Base-by-base conservation (phyloP, 2,888 invertebrate genomes). In the Antitype chi region DNA sequence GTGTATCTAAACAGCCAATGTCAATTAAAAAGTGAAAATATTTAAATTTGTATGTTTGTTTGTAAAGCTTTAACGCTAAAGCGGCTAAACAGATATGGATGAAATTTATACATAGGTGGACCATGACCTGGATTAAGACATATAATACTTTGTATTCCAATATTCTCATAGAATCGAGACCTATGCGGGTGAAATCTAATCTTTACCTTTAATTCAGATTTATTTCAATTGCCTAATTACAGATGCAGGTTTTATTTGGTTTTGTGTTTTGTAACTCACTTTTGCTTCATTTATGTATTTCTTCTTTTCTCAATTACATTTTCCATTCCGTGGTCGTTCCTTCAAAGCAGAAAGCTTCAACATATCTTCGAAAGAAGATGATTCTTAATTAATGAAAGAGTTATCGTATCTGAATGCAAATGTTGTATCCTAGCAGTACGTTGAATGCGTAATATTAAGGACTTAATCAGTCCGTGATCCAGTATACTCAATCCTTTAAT, bases 401-500 rank as follows among this genome's bases (percentile, higher is more conserved):
- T 25, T n/a, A n/a, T n/a, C 20, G 1, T 13, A 23, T 28, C 6
- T 20, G 25, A 62, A n/a, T 52, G 28, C 32, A 23, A 25, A 15
- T 15, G 2, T 15, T 32, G 6, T 28, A 20, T 62, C 1, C 17
- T 15, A n/a, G 7, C 2, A 32, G 49, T 52, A 9, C 62, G 13
- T 32, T 74, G 8, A 57, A 81, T 49, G 55, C 0, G 15, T 32
- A 32, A n/a, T 43, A 52, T 52, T 25, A 25, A 20, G 8, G 28
- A 32, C 20, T 28, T 25, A 62, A 55, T 49, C n/a, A 63, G 23
- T 57, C 17, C 47, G 49, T 63, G 13, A 63, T 9, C 20, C n/a
- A 47, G 8, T 47, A 32, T 75, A 47, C 3, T 25, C 63, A 71
- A 60, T 80, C 20, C 15, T n/a, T 55, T 43, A 73, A 55, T 57